These are phyloP conservation scores for Cyanoderma ruficeps DNA, from an alignment of 2,113 vertebrate genomes.

Conservation along the genomic window DNA sequence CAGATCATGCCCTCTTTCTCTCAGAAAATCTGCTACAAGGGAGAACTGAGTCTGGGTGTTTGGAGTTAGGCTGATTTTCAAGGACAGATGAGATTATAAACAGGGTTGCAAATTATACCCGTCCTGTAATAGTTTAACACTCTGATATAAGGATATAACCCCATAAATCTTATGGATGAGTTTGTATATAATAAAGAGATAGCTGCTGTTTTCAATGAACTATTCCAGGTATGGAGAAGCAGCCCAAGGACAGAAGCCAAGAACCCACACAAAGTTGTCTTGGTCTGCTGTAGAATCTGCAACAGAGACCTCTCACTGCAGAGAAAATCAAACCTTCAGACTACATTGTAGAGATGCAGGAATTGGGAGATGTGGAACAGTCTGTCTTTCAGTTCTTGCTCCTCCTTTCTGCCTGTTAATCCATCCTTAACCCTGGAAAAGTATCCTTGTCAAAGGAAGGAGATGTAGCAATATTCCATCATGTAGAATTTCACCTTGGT, in stretches of 20 bases:
- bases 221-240: neutral
- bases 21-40: too few relatives aligned
- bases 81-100: neutral
- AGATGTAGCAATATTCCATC: neutral
- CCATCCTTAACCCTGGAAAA: neutral
- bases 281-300: neutral
- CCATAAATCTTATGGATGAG: neutral
- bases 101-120: neutral
- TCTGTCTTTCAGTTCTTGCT: neutral
- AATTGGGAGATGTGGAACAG: neutral
- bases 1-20: too few relatives aligned
- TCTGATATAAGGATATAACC: neutral
- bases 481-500: neutral
- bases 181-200: neutral
- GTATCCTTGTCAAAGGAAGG: neutral
- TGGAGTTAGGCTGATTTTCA: neutral
- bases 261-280: neutral
- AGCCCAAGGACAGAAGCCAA: neutral
- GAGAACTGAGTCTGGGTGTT: neutral
- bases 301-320: neutral
- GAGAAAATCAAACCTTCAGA: neutral
- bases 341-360: accelerated
- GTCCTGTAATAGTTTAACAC: neutral
- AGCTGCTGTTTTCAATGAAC: neutral
- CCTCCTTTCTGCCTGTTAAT: neutral